Conservation (phyloP, 2,888 invertebrate genomes). For the Drosophila colorata region DNA sequence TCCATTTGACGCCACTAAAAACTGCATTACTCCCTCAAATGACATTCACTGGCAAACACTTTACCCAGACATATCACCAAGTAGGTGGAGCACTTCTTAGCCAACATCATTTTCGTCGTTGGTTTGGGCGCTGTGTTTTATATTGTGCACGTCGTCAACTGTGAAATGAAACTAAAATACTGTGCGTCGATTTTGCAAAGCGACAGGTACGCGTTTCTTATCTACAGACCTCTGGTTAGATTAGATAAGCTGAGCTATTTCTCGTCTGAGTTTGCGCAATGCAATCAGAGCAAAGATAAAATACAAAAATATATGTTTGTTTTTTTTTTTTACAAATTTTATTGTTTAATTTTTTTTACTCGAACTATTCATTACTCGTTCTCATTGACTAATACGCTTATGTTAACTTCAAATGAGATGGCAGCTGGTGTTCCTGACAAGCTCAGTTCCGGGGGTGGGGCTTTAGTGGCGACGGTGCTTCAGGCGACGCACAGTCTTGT, state of each 20-base stretch:
- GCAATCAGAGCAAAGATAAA: background rate
- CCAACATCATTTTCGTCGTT: slow-evolving; percentile 71
- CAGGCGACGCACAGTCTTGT: slow-evolving; percentile 78
- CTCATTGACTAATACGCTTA: slow-evolving; percentile 75
- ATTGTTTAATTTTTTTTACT: slow-evolving; percentile 69
- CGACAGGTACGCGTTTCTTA: slow-evolving; percentile 65
- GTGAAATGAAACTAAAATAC: slow-evolving; percentile 67
- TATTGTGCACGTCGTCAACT: slow-evolving; percentile 60
- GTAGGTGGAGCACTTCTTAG: slow-evolving; percentile 76
- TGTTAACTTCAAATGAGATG: slow-evolving; percentile 59
- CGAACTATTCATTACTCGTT: slow-evolving; percentile 69
- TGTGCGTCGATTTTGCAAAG: slow-evolving; percentile 41
- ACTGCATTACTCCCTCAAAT: slow-evolving; percentile 25
- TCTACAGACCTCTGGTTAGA: slow-evolving; percentile 43
- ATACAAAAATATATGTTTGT: slow-evolving; percentile 19
- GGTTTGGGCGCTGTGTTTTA: slow-evolving; percentile 21
- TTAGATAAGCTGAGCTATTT: slow-evolving; percentile 42
- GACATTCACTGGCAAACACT: slow-evolving; percentile 43
- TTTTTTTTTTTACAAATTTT: slow-evolving; percentile 54
- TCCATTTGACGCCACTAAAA: slow-evolving; percentile 20
- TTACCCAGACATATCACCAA: slow-evolving; percentile 82
- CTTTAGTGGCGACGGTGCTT: slow-evolving; percentile 71
- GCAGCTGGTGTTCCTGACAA: slow-evolving; percentile 38
- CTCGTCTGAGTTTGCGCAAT: slow-evolving; percentile 45
- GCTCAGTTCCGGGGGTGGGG: slow-evolving; percentile 42